Conservation (phyloP, 2,888 invertebrate genomes). For the Operophtera brumata region DNA sequence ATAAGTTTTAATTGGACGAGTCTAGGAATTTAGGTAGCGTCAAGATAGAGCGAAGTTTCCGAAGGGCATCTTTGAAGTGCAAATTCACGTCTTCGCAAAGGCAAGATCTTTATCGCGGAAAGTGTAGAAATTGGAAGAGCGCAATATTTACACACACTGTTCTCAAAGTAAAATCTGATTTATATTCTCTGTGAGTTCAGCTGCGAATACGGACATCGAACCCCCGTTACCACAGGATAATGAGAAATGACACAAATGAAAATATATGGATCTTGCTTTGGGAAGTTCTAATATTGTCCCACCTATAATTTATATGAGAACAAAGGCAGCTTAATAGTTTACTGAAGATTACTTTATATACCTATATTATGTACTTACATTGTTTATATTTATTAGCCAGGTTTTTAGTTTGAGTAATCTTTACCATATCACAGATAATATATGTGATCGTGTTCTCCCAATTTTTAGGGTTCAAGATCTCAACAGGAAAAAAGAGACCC, state of each 20-base stretch:
- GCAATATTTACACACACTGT: constrained; percentile 15
- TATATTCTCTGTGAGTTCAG: constrained; percentile 45
- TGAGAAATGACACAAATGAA: constrained; percentile 50
- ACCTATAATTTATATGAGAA: too few species aligned
- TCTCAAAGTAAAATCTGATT: constrained; percentile 44
- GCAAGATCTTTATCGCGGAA: constrained; percentile 16
- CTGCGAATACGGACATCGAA: constrained; percentile 31
- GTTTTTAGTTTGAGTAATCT: too few species aligned
- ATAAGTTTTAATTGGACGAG: constrained; percentile 10
- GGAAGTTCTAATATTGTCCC: neutral
- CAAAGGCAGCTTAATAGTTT: too few species aligned
- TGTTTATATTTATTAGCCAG: too few species aligned
- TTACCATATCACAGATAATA: too few species aligned
- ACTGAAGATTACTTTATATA: too few species aligned
- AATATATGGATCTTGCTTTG: constrained; percentile 50
- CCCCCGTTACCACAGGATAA: constrained; percentile 37
- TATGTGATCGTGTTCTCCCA: too few species aligned
- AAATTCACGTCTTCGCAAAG: constrained; percentile 4
- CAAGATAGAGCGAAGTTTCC: constrained; percentile 3
- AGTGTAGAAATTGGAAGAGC: neutral
- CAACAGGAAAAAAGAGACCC: too few species aligned
- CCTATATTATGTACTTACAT: too few species aligned
- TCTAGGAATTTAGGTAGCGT: constrained; percentile 1
- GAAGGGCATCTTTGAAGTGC: constrained; percentile 6
- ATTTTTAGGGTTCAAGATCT: too few species aligned